Evolutionary conservation across 1,140 invertebrate genomes (phyloP).

Genomic region (Leptinotarsa undecemlineata): DNA sequence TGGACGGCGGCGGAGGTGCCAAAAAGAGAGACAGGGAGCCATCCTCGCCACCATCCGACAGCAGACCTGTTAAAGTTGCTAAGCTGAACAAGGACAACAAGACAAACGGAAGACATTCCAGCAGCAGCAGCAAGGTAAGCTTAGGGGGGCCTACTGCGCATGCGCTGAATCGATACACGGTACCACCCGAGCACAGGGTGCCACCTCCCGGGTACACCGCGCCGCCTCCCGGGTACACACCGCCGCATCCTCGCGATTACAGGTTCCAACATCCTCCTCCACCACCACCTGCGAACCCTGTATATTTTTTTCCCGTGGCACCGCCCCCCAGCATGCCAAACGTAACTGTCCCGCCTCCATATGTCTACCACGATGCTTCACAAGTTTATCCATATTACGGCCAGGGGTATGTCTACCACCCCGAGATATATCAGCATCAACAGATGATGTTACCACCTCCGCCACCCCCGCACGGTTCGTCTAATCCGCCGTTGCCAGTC

Average conservation of each 20-base stretch:
- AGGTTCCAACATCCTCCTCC: not conserved
- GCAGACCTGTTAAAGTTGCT: constrained; percentile 33
- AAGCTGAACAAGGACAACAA: constrained; percentile 43
- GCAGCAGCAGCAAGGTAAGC: constrained; percentile 40
- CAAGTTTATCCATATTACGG: constrained; percentile 38
- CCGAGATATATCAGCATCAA: constrained; percentile 43
- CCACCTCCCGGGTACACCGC: not conserved
- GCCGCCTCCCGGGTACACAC: not conserved
- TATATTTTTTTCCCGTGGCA: constrained; percentile 16
- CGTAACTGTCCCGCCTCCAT: constrained; percentile 18
- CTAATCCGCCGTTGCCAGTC: constrained; percentile 55
- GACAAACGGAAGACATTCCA: constrained; percentile 51
- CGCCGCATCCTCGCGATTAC: not conserved
- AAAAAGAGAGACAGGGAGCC: constrained; percentile 50
- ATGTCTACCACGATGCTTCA: constrained; percentile 14
- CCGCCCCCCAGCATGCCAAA: constrained; percentile 19
- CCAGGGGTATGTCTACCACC: constrained; percentile 30
- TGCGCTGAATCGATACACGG: not conserved
- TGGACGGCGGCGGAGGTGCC: not conserved
- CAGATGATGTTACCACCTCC: constrained; percentile 24
- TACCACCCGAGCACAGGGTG: not conserved
- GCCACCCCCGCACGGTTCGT: constrained; percentile 8
- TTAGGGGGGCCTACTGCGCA: not conserved
- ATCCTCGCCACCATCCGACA: constrained; percentile 22
- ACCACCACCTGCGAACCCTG: constrained; percentile 15